A percentile compares a stretch with the other conserved stretches of the same genome.
Evolutionary conservation across 1,140 invertebrate genomes (phyloP).

Genomic region (Drosophila auraria): DNA sequence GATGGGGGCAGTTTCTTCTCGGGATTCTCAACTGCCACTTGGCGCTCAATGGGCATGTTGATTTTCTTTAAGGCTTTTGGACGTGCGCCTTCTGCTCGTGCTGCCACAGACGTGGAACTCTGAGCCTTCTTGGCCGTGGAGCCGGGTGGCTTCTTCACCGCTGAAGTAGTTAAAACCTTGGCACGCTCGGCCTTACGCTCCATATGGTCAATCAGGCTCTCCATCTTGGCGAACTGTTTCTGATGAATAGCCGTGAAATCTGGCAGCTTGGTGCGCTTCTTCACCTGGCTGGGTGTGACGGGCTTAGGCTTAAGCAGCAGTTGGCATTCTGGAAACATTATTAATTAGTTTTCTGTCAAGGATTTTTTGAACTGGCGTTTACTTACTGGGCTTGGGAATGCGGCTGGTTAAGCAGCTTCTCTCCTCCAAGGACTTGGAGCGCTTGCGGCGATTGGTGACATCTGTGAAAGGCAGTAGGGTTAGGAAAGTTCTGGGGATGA

Average conservation of each 20-base stretch:
- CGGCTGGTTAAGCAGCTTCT: constrained; percentile 7
- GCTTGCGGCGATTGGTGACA: constrained; percentile 66
- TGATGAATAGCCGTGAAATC: constrained; percentile 89
- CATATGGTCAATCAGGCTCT: constrained; percentile 87
- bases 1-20: neutral
- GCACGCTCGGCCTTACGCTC: constrained; percentile 86
- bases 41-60: constrained; percentile 4
- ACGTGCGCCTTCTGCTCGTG: neutral
- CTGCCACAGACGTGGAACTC: neutral
- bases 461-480: constrained; percentile 32
- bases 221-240: constrained; percentile 88
- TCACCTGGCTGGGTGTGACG: constrained; percentile 45
- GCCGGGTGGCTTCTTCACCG: constrained; percentile 24
- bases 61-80: constrained; percentile 46
- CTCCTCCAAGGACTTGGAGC: constrained; percentile 69
- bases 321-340: constrained; percentile 19
- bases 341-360: neutral
- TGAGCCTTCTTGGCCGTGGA: constrained; percentile 41
- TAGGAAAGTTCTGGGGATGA: too few species aligned
- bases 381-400: constrained; percentile 64
- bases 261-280: constrained; percentile 86
- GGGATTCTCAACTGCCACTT: neutral
- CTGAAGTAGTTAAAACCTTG: constrained; percentile 75
- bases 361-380: too few species aligned
- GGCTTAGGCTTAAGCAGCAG: neutral